A percentile compares a stretch with the other conserved stretches of the same genome.
These are phyloP conservation scores for Actinernus sp. DNA, from an alignment of 92 coral and sea anemone genomes.

Conservation along the genomic window DNA sequence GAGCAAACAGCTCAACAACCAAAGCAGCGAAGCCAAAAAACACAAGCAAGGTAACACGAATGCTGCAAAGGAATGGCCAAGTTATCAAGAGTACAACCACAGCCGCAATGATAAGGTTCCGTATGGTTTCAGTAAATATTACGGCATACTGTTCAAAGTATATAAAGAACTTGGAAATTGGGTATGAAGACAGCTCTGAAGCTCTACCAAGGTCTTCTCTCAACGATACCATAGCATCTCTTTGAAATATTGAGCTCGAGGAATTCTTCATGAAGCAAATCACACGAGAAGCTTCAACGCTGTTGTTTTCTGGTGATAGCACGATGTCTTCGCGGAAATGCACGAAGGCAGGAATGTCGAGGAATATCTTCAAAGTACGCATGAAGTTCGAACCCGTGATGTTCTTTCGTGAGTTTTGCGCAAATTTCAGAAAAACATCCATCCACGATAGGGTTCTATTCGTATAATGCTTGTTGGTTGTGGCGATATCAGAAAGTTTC, in stretches of 20 bases:
- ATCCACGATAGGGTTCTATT: constrained; percentile 64
- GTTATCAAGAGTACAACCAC: constrained; percentile 68
- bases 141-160: constrained; percentile 75
- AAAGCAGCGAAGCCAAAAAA: constrained; percentile 67
- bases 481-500: constrained; percentile 46
- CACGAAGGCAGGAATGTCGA: constrained; percentile 14
- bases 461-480: constrained; percentile 56
- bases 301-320: constrained; percentile 21
- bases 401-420: background rate
- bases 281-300: constrained; percentile 46
- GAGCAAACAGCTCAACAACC: constrained; percentile 76
- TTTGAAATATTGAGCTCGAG: constrained; percentile 51
- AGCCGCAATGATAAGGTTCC: constrained; percentile 75
- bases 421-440: constrained; percentile 26
- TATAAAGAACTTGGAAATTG: constrained; percentile 40
- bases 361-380: constrained; percentile 29
- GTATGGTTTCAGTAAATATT: constrained; percentile 61
- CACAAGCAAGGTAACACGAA: constrained; percentile 59
- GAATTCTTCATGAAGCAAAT: constrained; percentile 51
- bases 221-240: constrained; percentile 70
- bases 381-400: constrained; percentile 22
- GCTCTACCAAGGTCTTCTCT: constrained; percentile 42
- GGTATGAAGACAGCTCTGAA: constrained; percentile 51
- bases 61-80: constrained; percentile 67
- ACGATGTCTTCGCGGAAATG: constrained; percentile 46